Evolutionary conservation across 2,797 vertebrate genomes (phyloP).

Genomic region (Hylomyscus alleni): DNA sequence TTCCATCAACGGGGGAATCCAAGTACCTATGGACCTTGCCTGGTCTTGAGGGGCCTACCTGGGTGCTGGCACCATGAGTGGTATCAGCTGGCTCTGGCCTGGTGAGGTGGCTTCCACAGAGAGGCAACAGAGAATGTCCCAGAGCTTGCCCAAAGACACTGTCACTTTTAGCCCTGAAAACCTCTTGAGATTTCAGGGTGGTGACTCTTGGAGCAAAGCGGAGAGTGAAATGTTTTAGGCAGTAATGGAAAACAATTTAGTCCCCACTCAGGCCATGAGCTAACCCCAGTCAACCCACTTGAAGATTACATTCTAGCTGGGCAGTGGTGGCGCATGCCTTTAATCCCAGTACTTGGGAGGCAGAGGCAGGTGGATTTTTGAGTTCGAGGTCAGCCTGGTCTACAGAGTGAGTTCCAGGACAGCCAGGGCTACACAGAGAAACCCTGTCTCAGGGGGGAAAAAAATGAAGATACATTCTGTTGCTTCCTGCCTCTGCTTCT

Average conservation of each 20-base stretch:
- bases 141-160: neutral
- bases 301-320: neutral
- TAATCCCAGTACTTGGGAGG: too few relatives aligned
- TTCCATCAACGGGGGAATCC: neutral
- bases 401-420: too few relatives aligned
- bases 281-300: neutral
- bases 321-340: too few relatives aligned
- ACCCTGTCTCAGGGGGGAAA: too few relatives aligned
- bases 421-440: too few relatives aligned
- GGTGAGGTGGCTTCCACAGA: neutral
- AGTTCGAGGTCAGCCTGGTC: too few relatives aligned
- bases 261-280: neutral
- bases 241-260: neutral
- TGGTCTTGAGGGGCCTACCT: neutral
- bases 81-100: neutral
- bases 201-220: neutral
- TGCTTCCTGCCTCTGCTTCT: neutral
- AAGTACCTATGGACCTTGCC: neutral
- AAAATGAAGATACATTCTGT: neutral
- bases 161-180: neutral
- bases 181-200: neutral
- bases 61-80: neutral
- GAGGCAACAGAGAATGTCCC: slow-evolving; percentile 4
- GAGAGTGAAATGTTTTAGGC: neutral
- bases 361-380: too few relatives aligned